Percentiles rank a stretch among this genome's conserved stretches.
Conservation (phyloP, 1,140 invertebrate genomes). For the Ostrea edulis region DNA sequence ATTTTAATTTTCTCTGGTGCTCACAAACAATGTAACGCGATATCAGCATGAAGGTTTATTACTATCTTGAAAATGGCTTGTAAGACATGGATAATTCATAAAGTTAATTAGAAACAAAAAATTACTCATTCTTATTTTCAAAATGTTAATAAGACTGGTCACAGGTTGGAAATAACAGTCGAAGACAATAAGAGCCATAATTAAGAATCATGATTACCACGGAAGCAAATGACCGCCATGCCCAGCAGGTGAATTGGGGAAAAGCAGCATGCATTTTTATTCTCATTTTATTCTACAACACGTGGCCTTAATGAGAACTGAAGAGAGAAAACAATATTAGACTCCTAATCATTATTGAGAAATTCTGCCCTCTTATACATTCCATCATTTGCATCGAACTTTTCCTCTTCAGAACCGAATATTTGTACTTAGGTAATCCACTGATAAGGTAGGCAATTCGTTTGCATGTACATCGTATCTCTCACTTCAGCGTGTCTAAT, state of each 20-base stretch:
- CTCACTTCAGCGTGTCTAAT: no score
- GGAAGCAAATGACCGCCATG: constrained; percentile 7
- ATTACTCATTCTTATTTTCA: no score
- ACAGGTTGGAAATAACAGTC: neutral
- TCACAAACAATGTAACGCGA: no score
- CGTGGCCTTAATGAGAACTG: constrained; percentile 22
- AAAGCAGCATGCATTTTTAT: neutral
- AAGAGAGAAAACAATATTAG: neutral
- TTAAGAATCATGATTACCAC: neutral
- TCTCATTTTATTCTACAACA: constrained; percentile 21
- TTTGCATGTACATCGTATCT: neutral
- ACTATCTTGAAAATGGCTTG: no score
- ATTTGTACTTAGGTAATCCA: neutral
- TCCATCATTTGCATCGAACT: neutral
- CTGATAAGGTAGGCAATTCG: neutral
- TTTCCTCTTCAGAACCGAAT: neutral
- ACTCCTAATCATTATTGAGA: neutral
- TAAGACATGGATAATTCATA: no score
- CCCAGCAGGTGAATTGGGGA: neutral
- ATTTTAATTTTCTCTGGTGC: no score
- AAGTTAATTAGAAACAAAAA: no score
- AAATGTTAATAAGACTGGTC: no score
- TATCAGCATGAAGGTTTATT: no score
- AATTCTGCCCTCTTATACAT: neutral
- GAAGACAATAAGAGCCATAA: neutral